Base-by-base conservation (phyloP, 37 sponge, comb jelly and placozoan species). In the Eunapius fragilis region DNA sequence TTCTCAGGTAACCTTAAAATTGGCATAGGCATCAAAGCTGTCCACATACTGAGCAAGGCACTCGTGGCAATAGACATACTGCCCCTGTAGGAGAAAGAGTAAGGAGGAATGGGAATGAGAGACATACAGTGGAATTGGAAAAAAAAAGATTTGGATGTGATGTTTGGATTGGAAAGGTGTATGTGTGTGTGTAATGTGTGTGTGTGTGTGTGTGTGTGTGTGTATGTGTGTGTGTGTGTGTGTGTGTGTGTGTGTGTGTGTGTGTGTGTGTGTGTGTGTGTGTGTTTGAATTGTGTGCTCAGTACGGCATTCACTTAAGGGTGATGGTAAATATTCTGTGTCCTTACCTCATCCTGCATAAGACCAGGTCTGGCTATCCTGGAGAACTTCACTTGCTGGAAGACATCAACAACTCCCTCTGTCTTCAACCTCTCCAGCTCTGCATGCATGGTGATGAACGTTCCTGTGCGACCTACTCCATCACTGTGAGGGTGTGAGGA, bases 401-500 rank as follows among this genome's bases (percentile, higher is more conserved):
- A 94, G 78, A 91, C 73, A 67, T 94, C 91, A 26, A 91, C 83
- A n/a, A 78, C 73, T n/a, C 81, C 85, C 58, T 94, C 94, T 23
- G 81, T 76, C 47, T 94, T 94, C 71, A 94, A 73, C 25, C 91
- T 75, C 79, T 94, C 94, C 67, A 94, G 36, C 37, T 83, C 82
- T 24, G 88, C 80, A 70, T 86, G 68, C 27, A 94, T 75, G 27
- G 38, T 45, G 17, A 81, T 31, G 77, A 91, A 87, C 11, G 86
- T 67, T 32, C 94, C 94, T 80, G 88, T 74, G 26, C 88, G 36
- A 48, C 94, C 94, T 37, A 50, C 36, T 5, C 94, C 94, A 87
- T 94, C 84, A 83, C 94, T 93, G 76, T 17, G 48, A 37, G 48
- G 23, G 70, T 68, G 73, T 72, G 48, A 32, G 37, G 84, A 75